Conservation (phyloP, 1,140 invertebrate genomes). For the Argopecten irradians region DNA sequence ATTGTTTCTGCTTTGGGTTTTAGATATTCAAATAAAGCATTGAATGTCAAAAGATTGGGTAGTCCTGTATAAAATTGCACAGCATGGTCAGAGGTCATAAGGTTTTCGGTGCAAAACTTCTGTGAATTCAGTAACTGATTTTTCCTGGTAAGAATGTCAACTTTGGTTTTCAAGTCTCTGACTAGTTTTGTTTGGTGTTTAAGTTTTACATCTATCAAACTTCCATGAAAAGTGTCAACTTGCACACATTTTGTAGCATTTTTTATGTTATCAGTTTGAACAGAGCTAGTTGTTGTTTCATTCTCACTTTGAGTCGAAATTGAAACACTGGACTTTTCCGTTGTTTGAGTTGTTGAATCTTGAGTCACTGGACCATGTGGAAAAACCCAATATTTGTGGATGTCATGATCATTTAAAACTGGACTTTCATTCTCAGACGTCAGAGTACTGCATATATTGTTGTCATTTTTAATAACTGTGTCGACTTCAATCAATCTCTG, state of each 20-base stretch:
- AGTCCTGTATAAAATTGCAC: constrained; percentile 25
- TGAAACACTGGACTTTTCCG: no score
- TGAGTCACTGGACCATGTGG: no score
- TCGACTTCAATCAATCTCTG: no score
- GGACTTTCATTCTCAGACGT: no score
- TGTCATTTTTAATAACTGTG: no score
- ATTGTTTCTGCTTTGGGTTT: neutral
- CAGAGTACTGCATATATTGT: no score
- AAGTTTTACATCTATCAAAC: constrained; percentile 12
- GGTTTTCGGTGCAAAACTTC: constrained; percentile 26
- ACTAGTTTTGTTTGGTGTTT: constrained; percentile 28
- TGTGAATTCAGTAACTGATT: neutral
- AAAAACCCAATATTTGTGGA: no score
- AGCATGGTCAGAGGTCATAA: neutral
- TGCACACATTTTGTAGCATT: neutral
- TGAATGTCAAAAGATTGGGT: constrained; percentile 14
- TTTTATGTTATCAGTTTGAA: neutral
- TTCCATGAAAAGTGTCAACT: constrained; percentile 30
- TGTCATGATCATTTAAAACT: no score
- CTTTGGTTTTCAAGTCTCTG: neutral
- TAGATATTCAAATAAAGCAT: constrained; percentile 28
- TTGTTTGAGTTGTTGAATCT: no score
- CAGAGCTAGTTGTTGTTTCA: no score
- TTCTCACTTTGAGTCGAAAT: no score
- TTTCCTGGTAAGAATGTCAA: neutral